Evolutionary conservation across 2,113 vertebrate genomes (phyloP).

Genomic region (Candoia aspera): DNA sequence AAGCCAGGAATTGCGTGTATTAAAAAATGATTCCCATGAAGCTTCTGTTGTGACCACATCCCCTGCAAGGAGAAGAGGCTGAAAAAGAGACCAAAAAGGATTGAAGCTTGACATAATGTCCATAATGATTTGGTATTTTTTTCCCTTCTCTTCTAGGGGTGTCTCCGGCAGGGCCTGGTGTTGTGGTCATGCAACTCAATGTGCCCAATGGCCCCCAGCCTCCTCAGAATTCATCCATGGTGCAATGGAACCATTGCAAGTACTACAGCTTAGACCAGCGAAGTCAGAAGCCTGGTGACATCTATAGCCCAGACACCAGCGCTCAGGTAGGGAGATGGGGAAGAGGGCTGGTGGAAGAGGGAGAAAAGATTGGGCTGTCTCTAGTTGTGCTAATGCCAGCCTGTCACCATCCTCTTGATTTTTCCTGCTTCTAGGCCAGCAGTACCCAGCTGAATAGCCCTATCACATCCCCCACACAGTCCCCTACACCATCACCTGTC

Average conservation of each 20-base stretch:
- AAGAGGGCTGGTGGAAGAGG: not conserved
- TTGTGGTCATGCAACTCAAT: slow-evolving; percentile 98
- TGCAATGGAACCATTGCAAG: slow-evolving; percentile 98
- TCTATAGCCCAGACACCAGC: slow-evolving; percentile 86
- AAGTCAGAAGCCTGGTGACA: slow-evolving; percentile 89
- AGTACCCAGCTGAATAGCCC: slow-evolving; percentile 90
- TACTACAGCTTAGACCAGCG: slow-evolving; percentile 97
- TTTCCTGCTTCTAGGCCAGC: slow-evolving; percentile 71
- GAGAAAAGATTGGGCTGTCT: too few species aligned
- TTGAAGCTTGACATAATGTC: not conserved
- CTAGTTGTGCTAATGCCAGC: not conserved
- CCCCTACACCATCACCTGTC: slow-evolving; percentile 92
- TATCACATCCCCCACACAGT: slow-evolving; percentile 92
- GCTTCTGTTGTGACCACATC: not conserved
- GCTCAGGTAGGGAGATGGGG: slow-evolving; percentile 79
- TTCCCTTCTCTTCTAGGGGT: slow-evolving; percentile 78
- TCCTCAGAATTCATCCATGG: slow-evolving; percentile 87
- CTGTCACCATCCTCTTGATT: not conserved
- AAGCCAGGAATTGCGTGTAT: not conserved
- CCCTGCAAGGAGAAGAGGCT: not conserved
- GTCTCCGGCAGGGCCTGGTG: slow-evolving; percentile 87
- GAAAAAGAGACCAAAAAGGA: too few species aligned
- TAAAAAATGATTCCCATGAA: not conserved
- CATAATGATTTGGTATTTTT: not conserved
- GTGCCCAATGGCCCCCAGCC: slow-evolving; percentile 89